Base-by-base conservation (phyloP, 2,888 invertebrate species). In the Nomada fabriciana region DNA sequence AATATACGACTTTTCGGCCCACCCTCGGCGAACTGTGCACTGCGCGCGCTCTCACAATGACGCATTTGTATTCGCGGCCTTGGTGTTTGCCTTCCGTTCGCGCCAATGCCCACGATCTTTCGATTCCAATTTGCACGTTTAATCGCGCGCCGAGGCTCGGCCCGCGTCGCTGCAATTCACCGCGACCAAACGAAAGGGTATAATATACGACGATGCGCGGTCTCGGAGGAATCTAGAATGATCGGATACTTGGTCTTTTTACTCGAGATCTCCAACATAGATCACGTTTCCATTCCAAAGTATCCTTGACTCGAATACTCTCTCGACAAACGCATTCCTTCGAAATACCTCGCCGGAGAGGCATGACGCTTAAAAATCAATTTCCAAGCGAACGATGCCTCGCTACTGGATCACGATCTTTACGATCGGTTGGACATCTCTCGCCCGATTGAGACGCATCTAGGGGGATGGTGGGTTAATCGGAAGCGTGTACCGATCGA, bases 1-100 rank as follows among this genome's bases (percentile, higher is more conserved):
- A 89, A 92, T 92, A 91, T 91, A 91, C 89, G 90, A 89, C 89
- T 90, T 90, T 89, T 88, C 81, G 88, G 87, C 89, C 91, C 92
- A 92, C 92, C 91, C 91, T 90, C 88, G 82, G 79, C 59, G 70
- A 68, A 25, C n/a, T 7, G 25, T n/a, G 43, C 9, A n/a, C n/a
- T 3, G 23, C 23, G 36, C 47, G 47, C 1, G 5, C 73, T 29
- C n/a, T 42, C 61, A 20, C 36, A 65, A 53, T 55, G 15, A 23
- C 15, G 23, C 60, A 11, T 53, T 72, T 65, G 42, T 59, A 59
- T 29, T 43, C 50, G 42, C 76, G 65, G 13, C 36, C 36, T 36
- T 36, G 61, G 36, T 29, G 20, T 59, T n/a, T 42, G 57, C 23
- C 23, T 13, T n/a, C n/a, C 47, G n/a, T 10, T 57, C 23, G 25